phyloP scores from a whole-genome alignment of 2,888 invertebrate species.

The Drosophila prolongata region DNA sequence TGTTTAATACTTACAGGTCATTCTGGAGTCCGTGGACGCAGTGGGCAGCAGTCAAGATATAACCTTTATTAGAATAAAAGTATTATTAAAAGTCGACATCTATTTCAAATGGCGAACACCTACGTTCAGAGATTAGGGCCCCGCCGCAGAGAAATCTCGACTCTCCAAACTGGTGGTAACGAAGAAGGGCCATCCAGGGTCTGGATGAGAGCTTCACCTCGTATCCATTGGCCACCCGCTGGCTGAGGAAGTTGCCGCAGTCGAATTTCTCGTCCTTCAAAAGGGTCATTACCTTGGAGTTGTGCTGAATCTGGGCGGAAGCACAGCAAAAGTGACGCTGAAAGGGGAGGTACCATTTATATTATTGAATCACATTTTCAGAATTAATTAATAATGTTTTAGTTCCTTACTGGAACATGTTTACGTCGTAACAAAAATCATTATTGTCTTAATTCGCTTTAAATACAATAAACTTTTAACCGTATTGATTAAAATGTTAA shows the following conservation, averaged over 20 bases:
- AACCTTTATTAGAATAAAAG: conserved; percentile 42
- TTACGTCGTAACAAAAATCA: no score
- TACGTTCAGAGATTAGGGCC: conserved; percentile 67
- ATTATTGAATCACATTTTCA: no score
- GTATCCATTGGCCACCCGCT: conserved; percentile 66
- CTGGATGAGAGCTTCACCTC: conserved; percentile 69
- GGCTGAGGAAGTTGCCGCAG: conserved; percentile 57
- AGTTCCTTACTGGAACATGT: no score
- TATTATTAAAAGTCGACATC: no score
- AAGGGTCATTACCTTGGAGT: conserved; percentile 59
- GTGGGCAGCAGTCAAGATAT: conserved; percentile 77
- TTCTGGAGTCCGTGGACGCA: conserved; percentile 57
- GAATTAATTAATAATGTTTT: no score
- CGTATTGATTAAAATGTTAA: no score
- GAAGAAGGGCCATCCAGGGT: conserved; percentile 76
- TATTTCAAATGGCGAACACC: neutral
- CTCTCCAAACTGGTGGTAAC: conserved; percentile 52
- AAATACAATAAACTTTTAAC: no score
- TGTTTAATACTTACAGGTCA: conserved; percentile 58
- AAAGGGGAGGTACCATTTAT: no score
- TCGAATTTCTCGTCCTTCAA: conserved; percentile 52
- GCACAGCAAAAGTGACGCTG: conserved; percentile 75
- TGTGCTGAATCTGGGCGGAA: conserved; percentile 65
- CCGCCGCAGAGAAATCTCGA: conserved; percentile 71
- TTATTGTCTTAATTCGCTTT: no score